Evolutionary conservation across 2,797 vertebrate genomes (phyloP), one percentile per base, ranked within the genome.

Genomic region (Brachymystax lenok): DNA sequence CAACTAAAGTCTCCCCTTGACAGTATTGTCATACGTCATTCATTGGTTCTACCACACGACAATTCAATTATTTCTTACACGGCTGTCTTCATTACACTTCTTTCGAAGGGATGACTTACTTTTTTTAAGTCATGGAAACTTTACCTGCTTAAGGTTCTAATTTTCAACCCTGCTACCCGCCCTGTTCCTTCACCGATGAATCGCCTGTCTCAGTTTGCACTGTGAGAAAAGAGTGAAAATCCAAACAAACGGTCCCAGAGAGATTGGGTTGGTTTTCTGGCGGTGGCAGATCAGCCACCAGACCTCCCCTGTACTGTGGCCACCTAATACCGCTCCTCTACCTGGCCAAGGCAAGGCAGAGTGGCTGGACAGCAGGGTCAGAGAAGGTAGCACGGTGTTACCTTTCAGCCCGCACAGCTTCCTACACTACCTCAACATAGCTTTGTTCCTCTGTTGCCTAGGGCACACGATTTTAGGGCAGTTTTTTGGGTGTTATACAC

Each of bases 191-290:
- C 83, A 79, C 87, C 88, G 89, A 90, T 92, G 91, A 91, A 90
- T 86, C 88, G 86, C 86, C 84, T 91, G 89, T 92, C 92, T 92
- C 92, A 92, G 88, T 90, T 93, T 92, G 88, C 88, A 92, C 91
- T 91, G 90, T 92, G 92, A 92, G 92, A 92, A 92, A 85, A 30
- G 84, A 89, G 88, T 86, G 87, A 86, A 89, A 93, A 92, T 92
- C 91, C 91, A 90, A 93, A 93, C 92, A 93, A 93, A 92, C 90
- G 90, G 86, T 92, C 88, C 87, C 88, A 92, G 88, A 90, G 90
- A 92, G 90, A 71, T 68, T 80, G 91, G 91, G 88, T 92, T 90
- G 90, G 87, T 86, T 92, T 92, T 92, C 90, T 86, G 87, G 86
- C 86, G 87, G 91, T 88, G 86, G 86, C 81, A 88, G 88, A 89